Conservation (phyloP, 2,797 vertebrate genomes). For the Furcifer pardalis region DNA sequence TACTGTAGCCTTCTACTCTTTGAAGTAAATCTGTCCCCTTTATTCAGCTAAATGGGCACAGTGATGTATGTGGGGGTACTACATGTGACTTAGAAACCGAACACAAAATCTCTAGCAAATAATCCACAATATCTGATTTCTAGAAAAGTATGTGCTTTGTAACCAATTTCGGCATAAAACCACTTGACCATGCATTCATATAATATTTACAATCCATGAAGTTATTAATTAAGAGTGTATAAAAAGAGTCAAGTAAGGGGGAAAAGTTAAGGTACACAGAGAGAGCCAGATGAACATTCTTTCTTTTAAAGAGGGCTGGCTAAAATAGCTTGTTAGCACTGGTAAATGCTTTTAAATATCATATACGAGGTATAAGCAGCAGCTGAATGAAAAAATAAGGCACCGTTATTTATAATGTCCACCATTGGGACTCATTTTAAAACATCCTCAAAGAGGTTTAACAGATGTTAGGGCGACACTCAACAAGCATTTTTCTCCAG, state of each 20-base stretch:
- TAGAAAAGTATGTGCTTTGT: conserved; percentile 2
- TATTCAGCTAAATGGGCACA: not conserved
- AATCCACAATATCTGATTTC: not conserved
- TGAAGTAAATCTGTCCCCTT: not conserved
- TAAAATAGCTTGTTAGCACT: conserved; percentile 46
- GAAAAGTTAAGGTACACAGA: conserved; percentile 44
- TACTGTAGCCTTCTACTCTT: conserved; percentile 25
- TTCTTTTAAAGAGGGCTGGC: conserved; percentile 6
- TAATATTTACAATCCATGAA: conserved; percentile 2
- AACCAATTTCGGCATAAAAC: conserved; percentile 10
- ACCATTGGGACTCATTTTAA: conserved; percentile 72
- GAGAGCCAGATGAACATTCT: conserved; percentile 37
- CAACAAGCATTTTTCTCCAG: conserved; percentile 41
- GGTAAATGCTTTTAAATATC: conserved; percentile 61
- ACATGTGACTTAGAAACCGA: conserved; percentile 17
- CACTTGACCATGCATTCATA: conserved; percentile 23
- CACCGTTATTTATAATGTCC: conserved; percentile 77
- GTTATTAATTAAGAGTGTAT: not conserved
- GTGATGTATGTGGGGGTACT: conserved; percentile 15
- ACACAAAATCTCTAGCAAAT: not conserved
- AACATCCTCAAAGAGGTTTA: conserved; percentile 57
- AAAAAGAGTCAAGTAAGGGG: not conserved
- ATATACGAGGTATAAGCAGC: conserved; percentile 76
- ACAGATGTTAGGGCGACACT: conserved; percentile 50
- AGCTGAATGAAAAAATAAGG: conserved; percentile 73